Evolutionary conservation across 2,888 invertebrate genomes (phyloP).

Genomic region (Diplolepis rosae): DNA sequence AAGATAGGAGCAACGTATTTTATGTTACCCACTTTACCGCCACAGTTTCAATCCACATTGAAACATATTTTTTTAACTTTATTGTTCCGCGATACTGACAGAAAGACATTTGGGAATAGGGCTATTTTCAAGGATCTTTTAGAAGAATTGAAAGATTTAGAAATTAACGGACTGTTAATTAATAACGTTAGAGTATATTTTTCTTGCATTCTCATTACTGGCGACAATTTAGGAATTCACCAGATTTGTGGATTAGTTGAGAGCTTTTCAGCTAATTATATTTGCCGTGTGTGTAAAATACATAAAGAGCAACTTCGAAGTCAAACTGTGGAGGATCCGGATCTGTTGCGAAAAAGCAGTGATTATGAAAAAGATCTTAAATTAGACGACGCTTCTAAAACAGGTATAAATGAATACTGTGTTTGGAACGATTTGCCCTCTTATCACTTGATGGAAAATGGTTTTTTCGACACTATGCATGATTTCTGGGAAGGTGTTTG

Average conservation of each 20-base stretch:
- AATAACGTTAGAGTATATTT: neutral
- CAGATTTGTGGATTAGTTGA: neutral
- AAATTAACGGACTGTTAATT: neutral
- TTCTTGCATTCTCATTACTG: conserved; percentile 2
- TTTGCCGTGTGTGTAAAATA: neutral
- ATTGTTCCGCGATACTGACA: conserved; percentile 28
- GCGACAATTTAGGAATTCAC: conserved; percentile 5
- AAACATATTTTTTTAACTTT: conserved; percentile 36
- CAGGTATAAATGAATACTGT: neutral
- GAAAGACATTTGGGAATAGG: conserved; percentile 32
- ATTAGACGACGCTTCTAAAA: neutral
- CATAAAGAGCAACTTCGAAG: neutral
- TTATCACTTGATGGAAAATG: neutral
- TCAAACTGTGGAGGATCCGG: neutral
- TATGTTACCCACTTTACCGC: conserved; percentile 34
- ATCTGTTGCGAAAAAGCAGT: neutral
- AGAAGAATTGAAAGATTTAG: conserved; percentile 28
- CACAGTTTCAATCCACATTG: conserved; percentile 32
- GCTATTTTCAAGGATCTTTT: conserved; percentile 37
- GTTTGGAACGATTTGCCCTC: neutral
- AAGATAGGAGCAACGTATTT: neutral
- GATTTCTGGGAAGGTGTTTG: too few species aligned
- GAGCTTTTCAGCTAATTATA: neutral
- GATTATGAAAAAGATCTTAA: neutral
- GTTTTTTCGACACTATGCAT: too few species aligned